Percentiles rank a stretch among this genome's conserved stretches.
Conservation (phyloP, 2,888 invertebrate species). For the Anaspis maculata region DNA sequence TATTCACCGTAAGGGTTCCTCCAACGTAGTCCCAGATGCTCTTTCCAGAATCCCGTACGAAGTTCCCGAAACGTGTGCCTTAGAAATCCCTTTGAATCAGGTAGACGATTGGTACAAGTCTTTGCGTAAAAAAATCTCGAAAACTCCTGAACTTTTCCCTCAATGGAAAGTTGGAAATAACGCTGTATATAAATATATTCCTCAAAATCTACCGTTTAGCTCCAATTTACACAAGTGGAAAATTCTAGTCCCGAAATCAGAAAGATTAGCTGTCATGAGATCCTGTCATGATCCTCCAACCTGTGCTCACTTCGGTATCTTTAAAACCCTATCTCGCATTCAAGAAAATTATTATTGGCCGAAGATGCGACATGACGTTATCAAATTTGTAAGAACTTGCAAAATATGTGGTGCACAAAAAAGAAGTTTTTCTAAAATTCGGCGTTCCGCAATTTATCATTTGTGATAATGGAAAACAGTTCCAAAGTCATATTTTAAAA, state of each 20-base stretch:
- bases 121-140: background rate
- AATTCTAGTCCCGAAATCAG: background rate
- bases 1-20: too few species aligned
- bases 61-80: too few species aligned
- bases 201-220: background rate
- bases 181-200: background rate
- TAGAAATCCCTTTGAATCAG: too few species aligned
- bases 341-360: background rate
- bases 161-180: background rate
- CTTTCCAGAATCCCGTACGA: too few species aligned
- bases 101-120: background rate
- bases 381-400: background rate
- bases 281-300: too few species aligned
- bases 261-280: background rate
- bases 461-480: background rate
- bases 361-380: background rate
- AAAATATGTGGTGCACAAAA: background rate
- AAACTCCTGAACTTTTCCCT: background rate
- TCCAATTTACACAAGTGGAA: background rate
- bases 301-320: background rate
- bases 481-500: slow-evolving; percentile 1
- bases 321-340: background rate
- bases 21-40: too few species aligned
- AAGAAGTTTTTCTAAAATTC: background rate
- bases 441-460: slow-evolving; percentile 1